Base-by-base conservation (phyloP, 2,888 invertebrate species). In the Gnatocerus cornutus region DNA sequence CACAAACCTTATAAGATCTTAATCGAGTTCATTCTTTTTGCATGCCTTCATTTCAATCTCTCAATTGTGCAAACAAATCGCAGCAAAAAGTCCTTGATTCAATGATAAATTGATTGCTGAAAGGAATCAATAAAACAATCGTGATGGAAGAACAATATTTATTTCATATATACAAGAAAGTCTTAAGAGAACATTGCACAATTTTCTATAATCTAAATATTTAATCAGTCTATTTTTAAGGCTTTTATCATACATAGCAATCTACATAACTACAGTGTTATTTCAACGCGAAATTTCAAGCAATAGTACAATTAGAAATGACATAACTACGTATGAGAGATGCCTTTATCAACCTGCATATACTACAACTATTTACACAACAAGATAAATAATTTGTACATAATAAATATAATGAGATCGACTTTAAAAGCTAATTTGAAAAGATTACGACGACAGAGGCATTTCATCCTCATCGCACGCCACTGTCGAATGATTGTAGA, bases 401-500 rank as follows among this genome's bases (percentile, higher is more conserved):
- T 55, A 56, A 52, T 71, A 71, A 46, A 65, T 69, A 72, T 50
- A 69, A 39, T 71, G 73, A 73, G 73, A 73, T 73, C 73, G 58
- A 59, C 46, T 29, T 52, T 48, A 13, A n/a, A 41, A 33, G 29
- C 48, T 63, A 12, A 45, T 43, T 37, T 8, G 7, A 3, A 8
- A 12, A 3, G 8, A 12, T 68, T 77, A 76, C 30, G 75, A 75
- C 56, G 74, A 75, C 68, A 80, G 59, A n/a, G 81, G 80, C 83
- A 83, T 81, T 58, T 86, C 80, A 73, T 82, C 82, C 82, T 92
- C 92, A 76, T 93, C 92, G 74, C 81, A 79, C 84, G 79, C 72
- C 9, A 85, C 69, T 48, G 93, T 93, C 69, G 91, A 90, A 82
- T 97, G 97, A 84, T 97, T 97, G 86, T 97, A 97, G 21, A 97